A percentile compares a stretch with the other conserved stretches of the same genome.
Evolutionary conservation across 2,888 invertebrate species (phyloP).

Genomic region (Stictocephala bisonia): DNA sequence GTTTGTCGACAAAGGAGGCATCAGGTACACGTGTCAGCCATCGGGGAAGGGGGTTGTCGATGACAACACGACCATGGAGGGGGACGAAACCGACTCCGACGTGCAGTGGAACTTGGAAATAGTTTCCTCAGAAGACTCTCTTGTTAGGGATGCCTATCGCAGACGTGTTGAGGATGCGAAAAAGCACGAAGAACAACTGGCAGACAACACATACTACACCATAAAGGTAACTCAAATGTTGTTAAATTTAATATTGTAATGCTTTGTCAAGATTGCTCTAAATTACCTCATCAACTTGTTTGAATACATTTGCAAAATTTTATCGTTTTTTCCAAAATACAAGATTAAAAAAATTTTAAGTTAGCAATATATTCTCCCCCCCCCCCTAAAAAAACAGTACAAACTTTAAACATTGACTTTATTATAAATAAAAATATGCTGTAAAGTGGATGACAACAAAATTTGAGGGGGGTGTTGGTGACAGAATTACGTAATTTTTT

Average conservation of each 20-base stretch:
- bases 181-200: not conserved
- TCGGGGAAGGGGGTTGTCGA: not conserved
- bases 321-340: too few relatives aligned
- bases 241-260: not conserved
- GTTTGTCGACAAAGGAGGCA: not conserved
- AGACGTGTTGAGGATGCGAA: not conserved
- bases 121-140: not conserved
- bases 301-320: too few relatives aligned
- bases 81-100: not conserved
- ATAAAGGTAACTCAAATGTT: not conserved
- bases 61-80: not conserved
- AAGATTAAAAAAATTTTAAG: too few relatives aligned
- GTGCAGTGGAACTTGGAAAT: not conserved
- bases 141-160: not conserved
- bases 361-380: too few relatives aligned
- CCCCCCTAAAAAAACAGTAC: too few relatives aligned
- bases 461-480: too few relatives aligned
- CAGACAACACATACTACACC: conserved; percentile 2
- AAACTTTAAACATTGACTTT: too few relatives aligned
- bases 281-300: too few relatives aligned
- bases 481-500: too few relatives aligned
- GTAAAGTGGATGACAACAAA: too few relatives aligned
- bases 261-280: too few relatives aligned
- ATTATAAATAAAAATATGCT: too few relatives aligned
- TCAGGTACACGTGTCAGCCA: conserved; percentile 12